phyloP scores from a whole-genome alignment of 2,113 vertebrate species.

The Eretmochelys imbricata region DNA sequence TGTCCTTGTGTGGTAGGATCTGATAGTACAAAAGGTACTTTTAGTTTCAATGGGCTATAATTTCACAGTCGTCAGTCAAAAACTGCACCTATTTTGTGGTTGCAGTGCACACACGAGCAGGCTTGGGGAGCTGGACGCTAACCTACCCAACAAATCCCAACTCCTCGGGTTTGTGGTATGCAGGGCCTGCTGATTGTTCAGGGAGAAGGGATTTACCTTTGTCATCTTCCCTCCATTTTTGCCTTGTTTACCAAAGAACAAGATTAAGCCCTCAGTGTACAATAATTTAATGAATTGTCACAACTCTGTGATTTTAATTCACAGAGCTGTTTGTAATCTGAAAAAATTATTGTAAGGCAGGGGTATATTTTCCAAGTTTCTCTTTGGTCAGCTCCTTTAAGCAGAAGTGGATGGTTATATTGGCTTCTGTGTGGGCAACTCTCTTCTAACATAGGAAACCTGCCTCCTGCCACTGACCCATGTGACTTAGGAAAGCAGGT shows the following conservation, averaged over 20 bases:
- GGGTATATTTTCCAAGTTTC: neutral
- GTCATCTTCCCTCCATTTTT: neutral
- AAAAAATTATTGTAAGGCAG: neutral
- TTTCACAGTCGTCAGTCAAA: neutral
- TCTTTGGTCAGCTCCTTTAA: neutral
- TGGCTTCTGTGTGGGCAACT: neutral
- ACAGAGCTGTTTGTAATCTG: neutral
- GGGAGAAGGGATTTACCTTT: neutral
- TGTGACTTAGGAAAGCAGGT: neutral
- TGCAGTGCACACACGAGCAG: neutral
- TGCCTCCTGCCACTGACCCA: neutral
- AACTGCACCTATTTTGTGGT: neutral
- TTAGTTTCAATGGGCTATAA: neutral
- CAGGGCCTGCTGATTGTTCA: neutral
- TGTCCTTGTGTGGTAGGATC: conserved; percentile 48
- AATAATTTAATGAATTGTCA: conserved; percentile 10
- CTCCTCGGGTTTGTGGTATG: neutral
- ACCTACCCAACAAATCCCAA: neutral
- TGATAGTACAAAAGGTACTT: neutral
- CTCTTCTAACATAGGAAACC: neutral
- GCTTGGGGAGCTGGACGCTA: neutral
- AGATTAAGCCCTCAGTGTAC: neutral
- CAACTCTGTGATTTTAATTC: conserved; percentile 5
- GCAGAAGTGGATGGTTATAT: neutral
- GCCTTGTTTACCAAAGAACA: neutral